Evolutionary conservation across 2,888 invertebrate genomes (phyloP), one percentile per base, ranked within the genome.

Genomic region (Nomada hirtipes): DNA sequence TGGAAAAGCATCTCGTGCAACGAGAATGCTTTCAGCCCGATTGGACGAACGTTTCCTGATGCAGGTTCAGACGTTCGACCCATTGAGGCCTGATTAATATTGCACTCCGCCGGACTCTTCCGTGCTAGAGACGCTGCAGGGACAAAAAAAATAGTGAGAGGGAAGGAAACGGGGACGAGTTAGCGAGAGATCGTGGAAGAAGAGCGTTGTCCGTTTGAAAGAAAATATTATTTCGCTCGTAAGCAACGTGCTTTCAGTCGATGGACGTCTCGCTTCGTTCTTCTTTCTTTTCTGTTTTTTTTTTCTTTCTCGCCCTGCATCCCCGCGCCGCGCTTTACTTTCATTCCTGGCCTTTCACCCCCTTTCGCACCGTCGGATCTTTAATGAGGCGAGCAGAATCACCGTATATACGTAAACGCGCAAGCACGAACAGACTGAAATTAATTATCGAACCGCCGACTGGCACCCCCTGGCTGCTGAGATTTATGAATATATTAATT

Each of bases 21-120:
- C 61, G 82, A 80, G 78, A 75, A 88, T 84, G 87, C 87, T 87
- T 86, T 87, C 87, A 88, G 79, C 79, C 73, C 88, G 88, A 87
- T 88, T 87, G 88, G 79, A 81, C 82, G 79, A 79, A 84, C 79
- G 80, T 84, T 83, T 85, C 77, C 83, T 79, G 78, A 79, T 71
- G 75, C 79, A 53, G 72, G 76, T 79, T 83, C 76, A 88, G 88
- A 88, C 79, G 88, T 78, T 84, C 79, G 74, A 82, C 65, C 82
- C 70, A 88, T 83, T 72, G 83, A 86, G 69, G 78, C 70, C 78
- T 85, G 88, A 88, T 88, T 88, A 88, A 88, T 88, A 88, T 88
- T 83, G 74, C 82, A 72, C 79, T 74, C 50, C 60, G 61, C 60
- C 64, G 23, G 36, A 52, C 65, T 70, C 29, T 57, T 53, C 50